Evolutionary conservation across 2,797 vertebrate genomes (phyloP).

Genomic region (Manis crassicaudata): DNA sequence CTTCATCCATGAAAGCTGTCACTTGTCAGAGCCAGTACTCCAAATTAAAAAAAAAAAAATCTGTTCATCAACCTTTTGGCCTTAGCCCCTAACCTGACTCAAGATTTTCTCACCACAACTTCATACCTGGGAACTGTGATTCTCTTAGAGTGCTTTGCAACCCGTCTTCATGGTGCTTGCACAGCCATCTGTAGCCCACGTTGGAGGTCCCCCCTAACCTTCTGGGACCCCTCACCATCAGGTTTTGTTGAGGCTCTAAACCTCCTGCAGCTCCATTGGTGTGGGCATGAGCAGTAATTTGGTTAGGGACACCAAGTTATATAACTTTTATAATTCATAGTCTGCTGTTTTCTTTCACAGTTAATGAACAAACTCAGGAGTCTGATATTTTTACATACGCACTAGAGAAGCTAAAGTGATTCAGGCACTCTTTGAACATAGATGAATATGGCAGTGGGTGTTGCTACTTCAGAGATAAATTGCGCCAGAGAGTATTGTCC

Average conservation of each 20-base stretch:
- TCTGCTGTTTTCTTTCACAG: not conserved
- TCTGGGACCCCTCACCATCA: not conserved
- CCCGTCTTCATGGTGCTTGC: not conserved
- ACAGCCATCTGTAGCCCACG: not conserved
- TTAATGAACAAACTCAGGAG: not conserved
- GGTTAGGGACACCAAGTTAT: not conserved
- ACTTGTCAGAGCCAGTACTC: not conserved
- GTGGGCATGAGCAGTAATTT: not conserved
- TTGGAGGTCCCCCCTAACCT: not conserved
- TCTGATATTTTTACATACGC: not conserved
- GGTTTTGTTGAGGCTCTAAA: not conserved
- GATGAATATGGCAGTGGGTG: not conserved
- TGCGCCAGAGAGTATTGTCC: not conserved
- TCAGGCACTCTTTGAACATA: not conserved
- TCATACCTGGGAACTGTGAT: not conserved
- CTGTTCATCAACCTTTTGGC: not conserved
- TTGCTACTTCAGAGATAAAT: not conserved
- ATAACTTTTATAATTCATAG: not conserved
- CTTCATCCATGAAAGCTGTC: not conserved
- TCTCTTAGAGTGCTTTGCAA: not conserved
- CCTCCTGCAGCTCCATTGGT: not conserved
- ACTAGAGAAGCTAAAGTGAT: not conserved
- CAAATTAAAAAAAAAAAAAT: not conserved
- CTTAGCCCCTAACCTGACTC: not conserved
- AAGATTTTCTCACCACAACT: not conserved